These are phyloP conservation scores for Machimus rusticus DNA, from an alignment of 2,888 invertebrate genomes.

Conservation along the genomic window DNA sequence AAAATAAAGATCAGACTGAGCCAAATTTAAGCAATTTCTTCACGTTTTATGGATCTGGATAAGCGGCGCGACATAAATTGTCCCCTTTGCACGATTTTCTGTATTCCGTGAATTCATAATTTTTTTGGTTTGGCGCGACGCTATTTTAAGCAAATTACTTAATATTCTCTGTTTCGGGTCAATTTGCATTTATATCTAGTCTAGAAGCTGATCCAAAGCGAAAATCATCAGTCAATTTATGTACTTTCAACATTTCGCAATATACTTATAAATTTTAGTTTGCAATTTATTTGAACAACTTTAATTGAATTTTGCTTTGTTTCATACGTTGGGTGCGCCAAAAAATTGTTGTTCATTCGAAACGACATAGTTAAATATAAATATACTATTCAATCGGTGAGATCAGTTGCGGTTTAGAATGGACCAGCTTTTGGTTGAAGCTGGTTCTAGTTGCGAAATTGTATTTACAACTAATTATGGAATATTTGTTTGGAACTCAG, in stretches of 20 bases:
- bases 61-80: background rate
- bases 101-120: slow-evolving; percentile 7
- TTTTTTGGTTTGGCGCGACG: background rate
- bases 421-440: background rate
- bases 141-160: slow-evolving; percentile 26
- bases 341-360: background rate
- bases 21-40: background rate
- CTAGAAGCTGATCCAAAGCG: background rate
- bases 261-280: background rate
- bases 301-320: background rate
- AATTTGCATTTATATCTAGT: slow-evolving; percentile 11
- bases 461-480: background rate
- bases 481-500: background rate
- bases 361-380: background rate
- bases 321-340: background rate
- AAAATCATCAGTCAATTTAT: background rate
- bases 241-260: background rate
- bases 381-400: background rate
- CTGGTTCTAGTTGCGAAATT: background rate
- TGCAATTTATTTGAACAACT: background rate
- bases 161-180: background rate
- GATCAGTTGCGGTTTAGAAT: background rate
- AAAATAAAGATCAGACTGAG: background rate
- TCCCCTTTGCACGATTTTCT: background rate
- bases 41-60: background rate